Conservation (phyloP, 1,140 invertebrate genomes). For the Neotoxoptera formosana region DNA sequence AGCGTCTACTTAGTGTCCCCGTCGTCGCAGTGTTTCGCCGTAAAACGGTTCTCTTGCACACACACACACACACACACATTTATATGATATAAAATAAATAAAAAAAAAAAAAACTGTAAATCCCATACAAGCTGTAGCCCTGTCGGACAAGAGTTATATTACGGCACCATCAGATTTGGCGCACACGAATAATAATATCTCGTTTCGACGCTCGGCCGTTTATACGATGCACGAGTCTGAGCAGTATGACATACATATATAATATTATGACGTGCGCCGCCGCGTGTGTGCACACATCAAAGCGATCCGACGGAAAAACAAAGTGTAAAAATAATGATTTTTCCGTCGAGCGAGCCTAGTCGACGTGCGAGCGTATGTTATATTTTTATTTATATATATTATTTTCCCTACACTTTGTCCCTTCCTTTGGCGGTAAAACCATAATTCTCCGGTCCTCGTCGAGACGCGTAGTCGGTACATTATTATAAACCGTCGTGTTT, state of each 20-base stretch:
- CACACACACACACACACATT: neutral
- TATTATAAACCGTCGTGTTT: neutral
- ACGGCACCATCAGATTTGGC: neutral
- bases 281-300: neutral
- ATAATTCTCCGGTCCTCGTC: neutral
- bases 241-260: neutral
- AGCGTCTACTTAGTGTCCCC: neutral
- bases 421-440: neutral
- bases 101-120: neutral
- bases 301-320: neutral
- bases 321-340: neutral
- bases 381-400: neutral
- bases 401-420: neutral
- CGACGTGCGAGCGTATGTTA: neutral
- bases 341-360: neutral
- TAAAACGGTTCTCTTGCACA: neutral
- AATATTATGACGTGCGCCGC: neutral
- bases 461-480: neutral
- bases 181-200: neutral
- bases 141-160: neutral
- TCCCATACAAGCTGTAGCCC: neutral
- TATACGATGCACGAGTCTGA: neutral
- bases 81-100: too few relatives aligned
- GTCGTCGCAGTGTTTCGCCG: neutral
- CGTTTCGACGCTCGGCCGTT: neutral